Percentiles rank a stretch among this genome's conserved stretches.
Evolutionary conservation across 2,113 vertebrate genomes (phyloP).

Genomic region (Poicephalus meyeri): DNA sequence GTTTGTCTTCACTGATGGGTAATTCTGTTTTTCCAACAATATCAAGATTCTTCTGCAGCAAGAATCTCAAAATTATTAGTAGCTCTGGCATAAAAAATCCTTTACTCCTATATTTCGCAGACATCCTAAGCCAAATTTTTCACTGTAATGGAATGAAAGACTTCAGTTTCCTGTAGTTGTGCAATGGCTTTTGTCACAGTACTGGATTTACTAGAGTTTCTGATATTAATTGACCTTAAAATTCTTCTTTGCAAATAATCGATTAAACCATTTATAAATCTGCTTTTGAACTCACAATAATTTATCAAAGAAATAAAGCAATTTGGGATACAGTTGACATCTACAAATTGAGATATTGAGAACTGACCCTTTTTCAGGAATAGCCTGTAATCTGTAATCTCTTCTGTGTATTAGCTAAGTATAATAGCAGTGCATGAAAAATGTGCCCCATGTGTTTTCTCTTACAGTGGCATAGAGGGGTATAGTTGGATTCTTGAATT

Average conservation of each 20-base stretch:
- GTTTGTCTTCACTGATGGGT: not conserved
- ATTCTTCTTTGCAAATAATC: not conserved
- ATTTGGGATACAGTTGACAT: not conserved
- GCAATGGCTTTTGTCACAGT: not conserved
- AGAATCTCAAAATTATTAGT: not conserved
- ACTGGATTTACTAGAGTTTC: not conserved
- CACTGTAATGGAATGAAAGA: not conserved
- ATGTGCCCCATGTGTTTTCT: not conserved
- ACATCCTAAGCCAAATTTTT: not conserved
- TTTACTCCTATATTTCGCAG: not conserved
- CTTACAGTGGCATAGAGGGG: not conserved
- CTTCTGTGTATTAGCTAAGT: not conserved
- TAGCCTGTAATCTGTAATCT: not conserved
- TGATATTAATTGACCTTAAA: not conserved
- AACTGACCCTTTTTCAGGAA: not conserved
- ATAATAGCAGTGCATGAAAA: not conserved
- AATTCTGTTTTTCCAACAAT: not conserved
- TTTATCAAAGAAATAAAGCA: not conserved
- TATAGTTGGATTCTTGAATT: not conserved
- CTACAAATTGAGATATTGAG: not conserved
- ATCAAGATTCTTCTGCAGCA: not conserved
- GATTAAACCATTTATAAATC: not conserved
- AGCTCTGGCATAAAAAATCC: not conserved
- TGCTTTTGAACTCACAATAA: not conserved
- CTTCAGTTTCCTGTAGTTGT: not conserved